Base-by-base conservation (phyloP, 2,888 invertebrate species). In the Rhimphoctona megacephalus region DNA sequence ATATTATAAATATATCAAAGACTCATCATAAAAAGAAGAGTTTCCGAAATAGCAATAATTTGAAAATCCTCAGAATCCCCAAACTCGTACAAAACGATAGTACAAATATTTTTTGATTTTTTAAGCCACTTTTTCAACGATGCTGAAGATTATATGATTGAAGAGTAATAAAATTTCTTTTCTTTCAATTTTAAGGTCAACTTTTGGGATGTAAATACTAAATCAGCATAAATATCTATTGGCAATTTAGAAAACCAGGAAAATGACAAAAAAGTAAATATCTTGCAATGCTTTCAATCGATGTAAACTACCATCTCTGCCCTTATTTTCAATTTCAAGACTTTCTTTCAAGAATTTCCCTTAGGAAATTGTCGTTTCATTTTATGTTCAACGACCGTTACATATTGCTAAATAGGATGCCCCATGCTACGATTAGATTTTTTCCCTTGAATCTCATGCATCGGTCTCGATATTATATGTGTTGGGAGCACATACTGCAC, bases 381-480 rank as follows among this genome's bases (percentile, higher is more conserved):
- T 22, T 66, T 6, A 22, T 64, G 22, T 39, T 36, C 19, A 57
- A 61, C 25, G 25, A 17, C 57, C 57, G 39, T 25, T 74, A 54
- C 74, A 52, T 6, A 14, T 22, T 39, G 30, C 30, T 43, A n/a
- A 73, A 30, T 49, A 33, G 22, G 22, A 36, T 54, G 64, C 39
- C 74, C 22, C 52, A 39, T 69, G 74, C 39, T 30, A 33, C 49
- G 61, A 67, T 73, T 46, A 72, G 14, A 61, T 57, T 33, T 8
- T 43, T 72, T 70, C 76, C 73, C 39, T 52, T 43, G 54, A 57
- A 46, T 73, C 33, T 54, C 66, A 57, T 17, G 73, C 17, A 57
- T 57, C 25, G 74, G 43, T 77, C 9, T 39, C 74, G 70, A 80
- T 83, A 61, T 83, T 83, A 61, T 61, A 30, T 61, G 30, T 85